Base-by-base conservation (phyloP, 2,797 vertebrate species). In the Danio albolineatus region DNA sequence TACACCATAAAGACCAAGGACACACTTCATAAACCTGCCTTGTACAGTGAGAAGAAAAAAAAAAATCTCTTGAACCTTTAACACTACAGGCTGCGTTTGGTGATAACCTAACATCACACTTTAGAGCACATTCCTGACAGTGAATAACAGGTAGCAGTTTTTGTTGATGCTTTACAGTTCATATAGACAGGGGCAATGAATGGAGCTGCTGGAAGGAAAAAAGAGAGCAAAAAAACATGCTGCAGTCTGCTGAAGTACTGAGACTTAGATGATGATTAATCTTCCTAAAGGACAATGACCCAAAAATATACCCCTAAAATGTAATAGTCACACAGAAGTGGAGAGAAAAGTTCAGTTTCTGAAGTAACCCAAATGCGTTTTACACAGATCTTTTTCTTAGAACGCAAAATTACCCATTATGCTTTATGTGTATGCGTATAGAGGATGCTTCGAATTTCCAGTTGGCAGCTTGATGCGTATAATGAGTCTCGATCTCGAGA, bases 251-350 rank as follows among this genome's bases (percentile, higher is more conserved):
- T 69, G 28, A 67, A 56, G 49, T 38, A 39, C 41, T 38, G 51
- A 67, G 41, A 59, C 19, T 44, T 66, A 19, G 28, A 64, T 36
- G 39, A 60, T 70, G 65, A 78, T 70, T 70, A 60, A 78, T 78
- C 54, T 51, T 69, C 65, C 28, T 21, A 59, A 28, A 51, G 65
- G 43, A 78, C 64, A 70, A 70, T 41, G 44, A 60, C 53, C 76
- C 65, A 78, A 51, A 70, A 78, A 78, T 73, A 75, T 59, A 78
- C 43, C 64, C 53, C 7, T 46, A 48, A 76, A 39, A 46, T 59
- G 14, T 71, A 70, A 54, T 70, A 54, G 49, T 56, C 41, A 8
- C 21, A 12, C 48, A 19, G 6, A 9, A 53, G 49, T 76, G 48
- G n/a, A 48, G 17, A 39, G 7, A 53, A 64, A 53, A 41, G 48